Evolutionary conservation across 2,888 invertebrate genomes (phyloP).

Genomic region (Blastobasis lacticolella): DNA sequence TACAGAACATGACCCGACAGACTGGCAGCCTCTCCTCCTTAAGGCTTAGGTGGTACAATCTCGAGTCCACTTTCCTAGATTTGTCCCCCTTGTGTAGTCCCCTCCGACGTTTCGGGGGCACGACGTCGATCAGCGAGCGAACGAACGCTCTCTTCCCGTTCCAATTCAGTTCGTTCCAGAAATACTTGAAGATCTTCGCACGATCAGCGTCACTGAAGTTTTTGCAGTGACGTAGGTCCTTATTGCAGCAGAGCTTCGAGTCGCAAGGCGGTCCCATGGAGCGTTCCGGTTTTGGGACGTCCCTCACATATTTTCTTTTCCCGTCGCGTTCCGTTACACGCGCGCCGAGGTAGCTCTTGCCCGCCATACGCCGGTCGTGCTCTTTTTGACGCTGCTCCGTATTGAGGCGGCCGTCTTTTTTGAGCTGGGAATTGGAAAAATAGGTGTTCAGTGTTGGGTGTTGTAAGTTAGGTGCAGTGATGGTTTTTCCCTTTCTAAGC

Average conservation of each 20-base stretch:
- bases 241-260: conserved; percentile 32
- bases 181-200: conserved; percentile 31
- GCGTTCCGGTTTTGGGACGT: conserved; percentile 41
- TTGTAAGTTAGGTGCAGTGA: not conserved
- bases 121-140: conserved; percentile 28
- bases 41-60: conserved; percentile 31
- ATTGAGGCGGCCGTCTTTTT: conserved; percentile 24
- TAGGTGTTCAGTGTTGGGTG: no score
- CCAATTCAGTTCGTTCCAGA: conserved; percentile 51
- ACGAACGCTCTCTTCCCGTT: conserved; percentile 37
- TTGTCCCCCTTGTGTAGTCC: conserved; percentile 23
- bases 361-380: conserved; percentile 46
- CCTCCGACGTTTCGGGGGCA: conserved; percentile 38
- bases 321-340: conserved; percentile 20
- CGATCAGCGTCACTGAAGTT: conserved; percentile 28
- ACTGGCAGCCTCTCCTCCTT: conserved; percentile 29
- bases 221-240: conserved; percentile 23
- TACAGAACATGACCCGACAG: conserved; percentile 42
- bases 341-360: conserved; percentile 47
- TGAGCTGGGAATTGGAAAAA: conserved; percentile 25
- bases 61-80: conserved; percentile 44
- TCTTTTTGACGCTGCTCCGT: conserved; percentile 35
- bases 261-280: conserved; percentile 35
- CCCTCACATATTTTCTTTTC: conserved; percentile 39
- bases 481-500: not conserved